Base-by-base conservation (phyloP, 2,888 invertebrate species). In the Ephialtes manifestator region DNA sequence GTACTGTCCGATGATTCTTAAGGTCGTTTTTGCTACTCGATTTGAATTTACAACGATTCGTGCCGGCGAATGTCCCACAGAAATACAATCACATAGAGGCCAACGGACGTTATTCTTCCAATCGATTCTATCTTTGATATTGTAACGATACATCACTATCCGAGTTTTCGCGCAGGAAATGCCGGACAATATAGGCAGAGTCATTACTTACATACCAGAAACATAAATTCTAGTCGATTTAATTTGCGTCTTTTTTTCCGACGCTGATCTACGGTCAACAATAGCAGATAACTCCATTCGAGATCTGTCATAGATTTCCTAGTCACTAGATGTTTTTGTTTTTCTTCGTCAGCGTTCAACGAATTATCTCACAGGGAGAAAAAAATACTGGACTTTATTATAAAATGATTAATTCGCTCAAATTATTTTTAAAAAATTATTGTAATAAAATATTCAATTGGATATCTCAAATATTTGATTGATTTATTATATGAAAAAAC, bases 1-100 rank as follows among this genome's bases (percentile, higher is more conserved):
- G 60, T 70, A 8, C 60, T 24, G 48, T n/a, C 28, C 60, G 43
- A 31, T 24, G 63, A 63, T 35, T 46, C 55, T 75, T 70, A 74
- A 75, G 83, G 83, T 75, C 74, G 43, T 24, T n/a, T n/a, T n/a
- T n/a, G n/a, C n/a, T 39, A 31, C 43, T 43, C 18, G 48, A 46
- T 70, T 72, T 65, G 53, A 55, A 79, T 63, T 79, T 72, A 65
- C 63, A 70, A 70, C 43, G 53, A 35, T 63, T 74, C 74, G 43
- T 15, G 15, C 18, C 43, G 58, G 20, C 18, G 72, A 24, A n/a
- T 46, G 28, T 31, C 43, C 43, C 46, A 55, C 43, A 20, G 10
- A 51, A 46, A 8, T n/a, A n/a, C 18, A n/a, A 71, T 28, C 5
- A 35, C 4, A 8, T 15, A 35, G 28, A 20, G 35, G 20, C 58